These are phyloP conservation scores for Cryptocephalus moraei DNA, from an alignment of 2,888 invertebrate species.

Conservation along the genomic window DNA sequence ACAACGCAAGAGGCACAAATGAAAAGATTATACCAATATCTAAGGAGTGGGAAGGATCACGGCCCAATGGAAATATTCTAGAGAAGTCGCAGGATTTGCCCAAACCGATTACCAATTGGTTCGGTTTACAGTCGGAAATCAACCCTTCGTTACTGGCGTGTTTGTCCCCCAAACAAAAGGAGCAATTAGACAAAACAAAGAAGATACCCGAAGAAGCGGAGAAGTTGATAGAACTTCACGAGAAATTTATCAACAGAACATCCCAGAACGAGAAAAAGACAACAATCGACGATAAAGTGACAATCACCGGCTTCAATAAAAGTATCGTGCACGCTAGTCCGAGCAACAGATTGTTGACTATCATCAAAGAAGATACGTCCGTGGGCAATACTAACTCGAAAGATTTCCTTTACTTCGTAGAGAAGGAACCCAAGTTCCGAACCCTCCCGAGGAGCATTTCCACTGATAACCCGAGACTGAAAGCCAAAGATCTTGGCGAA, in stretches of 20 bases:
- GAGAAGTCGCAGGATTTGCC: not conserved
- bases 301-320: slow-evolving; percentile 7
- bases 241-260: slow-evolving; percentile 53
- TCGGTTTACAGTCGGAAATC: slow-evolving; percentile 49
- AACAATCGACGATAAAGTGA: slow-evolving; percentile 7
- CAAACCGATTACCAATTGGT: slow-evolving; percentile 35
- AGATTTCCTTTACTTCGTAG: slow-evolving; percentile 13
- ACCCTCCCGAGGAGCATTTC: slow-evolving; percentile 6
- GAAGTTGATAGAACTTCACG: slow-evolving; percentile 57
- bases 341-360: slow-evolving; percentile 50
- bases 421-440: slow-evolving; percentile 8
- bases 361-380: slow-evolving; percentile 43
- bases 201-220: slow-evolving; percentile 47
- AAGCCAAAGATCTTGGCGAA: slow-evolving; percentile 38
- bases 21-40: slow-evolving; percentile 2
- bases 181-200: slow-evolving; percentile 46
- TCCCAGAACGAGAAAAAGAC: slow-evolving; percentile 20
- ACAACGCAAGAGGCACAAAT: not conserved
- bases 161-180: slow-evolving; percentile 63
- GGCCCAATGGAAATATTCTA: not conserved
- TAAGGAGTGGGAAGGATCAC: not conserved
- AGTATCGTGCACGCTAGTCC: slow-evolving; percentile 8
- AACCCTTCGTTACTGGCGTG: slow-evolving; percentile 55
- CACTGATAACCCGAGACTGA: slow-evolving; percentile 23
- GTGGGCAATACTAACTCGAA: slow-evolving; percentile 5